Base-by-base conservation (phyloP, 2,113 vertebrate species). In the Nyctereutes procyonoides region DNA sequence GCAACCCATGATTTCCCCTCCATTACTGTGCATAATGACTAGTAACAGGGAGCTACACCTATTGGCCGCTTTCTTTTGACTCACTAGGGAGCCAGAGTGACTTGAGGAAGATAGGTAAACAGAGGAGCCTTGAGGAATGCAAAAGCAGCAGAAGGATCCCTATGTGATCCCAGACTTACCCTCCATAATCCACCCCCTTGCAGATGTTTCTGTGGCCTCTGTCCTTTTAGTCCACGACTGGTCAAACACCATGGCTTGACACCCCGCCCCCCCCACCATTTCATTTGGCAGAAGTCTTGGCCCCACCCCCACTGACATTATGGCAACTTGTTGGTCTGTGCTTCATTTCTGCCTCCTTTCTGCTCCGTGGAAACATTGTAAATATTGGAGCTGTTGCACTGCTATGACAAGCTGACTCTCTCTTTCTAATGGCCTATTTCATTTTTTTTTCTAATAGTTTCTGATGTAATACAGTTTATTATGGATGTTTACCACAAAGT, bases 21-120 rank as follows among this genome's bases (percentile, higher is more conserved):
- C 5, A 0, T 8, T 12, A 1, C 96, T 13, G 14, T 0, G 0
- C 16, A 1, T 7, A 22, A 11, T 63, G 48, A 51, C 74, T 10
- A 30, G 19, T 12, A 12, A 3, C 0, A 5, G 51, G 51, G 28
- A 32, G 8, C 26, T 32, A 2, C 13, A 12, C 14, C 16, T 26
- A 3, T 17, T 1, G 10, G 9, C 38, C 14, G 1, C n/a, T 3
- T 13, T 3, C 26, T 69, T n/a, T 55, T 30, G 26, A 26, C 35
- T 56, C 12, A 10, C 0, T 32, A 26, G 11, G 26, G 32, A 73
- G 30, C 17, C 43, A 26, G 38, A 6, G 9, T 1, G 3, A 4
- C 32, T 1, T 1, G 12, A 55, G 4, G 32, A n/a, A 1, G 0
- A 14, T 0, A 55, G 10, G 35, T 0, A 38, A 4, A 30, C 11